A percentile compares a stretch with the other conserved stretches of the same genome.
Conservation (phyloP, 2,797 vertebrate genomes). For the Paedocypris micromegethes region DNA sequence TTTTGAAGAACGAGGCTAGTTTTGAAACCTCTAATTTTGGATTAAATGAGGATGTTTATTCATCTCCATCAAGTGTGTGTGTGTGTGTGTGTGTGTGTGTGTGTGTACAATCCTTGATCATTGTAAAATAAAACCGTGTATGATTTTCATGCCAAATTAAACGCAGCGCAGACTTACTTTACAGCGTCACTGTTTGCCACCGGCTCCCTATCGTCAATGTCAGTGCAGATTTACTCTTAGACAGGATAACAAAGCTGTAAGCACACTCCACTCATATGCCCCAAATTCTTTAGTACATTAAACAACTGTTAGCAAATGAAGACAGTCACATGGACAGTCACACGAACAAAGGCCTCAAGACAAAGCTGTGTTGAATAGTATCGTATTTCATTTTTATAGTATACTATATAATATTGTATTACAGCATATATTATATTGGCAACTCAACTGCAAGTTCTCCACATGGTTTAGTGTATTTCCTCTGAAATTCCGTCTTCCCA, state of each 20-base stretch:
- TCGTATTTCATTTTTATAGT: too few relatives aligned
- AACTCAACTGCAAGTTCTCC: too few relatives aligned
- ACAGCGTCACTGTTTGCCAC: conserved; percentile 15
- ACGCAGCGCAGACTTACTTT: conserved; percentile 12
- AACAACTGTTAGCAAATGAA: conserved; percentile 15
- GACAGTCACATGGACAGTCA: not conserved
- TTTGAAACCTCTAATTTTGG: conserved; percentile 20
- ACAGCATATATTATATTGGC: too few relatives aligned
- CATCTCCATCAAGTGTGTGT: conserved; percentile 25
- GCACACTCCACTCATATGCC: conserved; percentile 10
- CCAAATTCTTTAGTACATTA: conserved; percentile 18
- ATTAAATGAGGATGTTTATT: conserved; percentile 39
- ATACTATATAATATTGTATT: too few relatives aligned
- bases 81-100: conserved; percentile 5
- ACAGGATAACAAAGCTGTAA: conserved; percentile 18
- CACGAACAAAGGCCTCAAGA: conserved; percentile 5
- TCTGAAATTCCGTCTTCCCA: too few relatives aligned
- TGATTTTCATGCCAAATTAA: conserved; percentile 29
- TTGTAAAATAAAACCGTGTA: not conserved
- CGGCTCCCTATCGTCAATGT: conserved; percentile 28
- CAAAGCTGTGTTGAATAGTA: not conserved
- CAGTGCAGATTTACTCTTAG: conserved; percentile 27
- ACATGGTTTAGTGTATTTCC: too few relatives aligned
- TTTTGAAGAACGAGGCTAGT: conserved; percentile 1
- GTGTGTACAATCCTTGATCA: not conserved